phyloP scores from a whole-genome alignment of 2,797 vertebrate species.

The Poeciliopsis infans region DNA sequence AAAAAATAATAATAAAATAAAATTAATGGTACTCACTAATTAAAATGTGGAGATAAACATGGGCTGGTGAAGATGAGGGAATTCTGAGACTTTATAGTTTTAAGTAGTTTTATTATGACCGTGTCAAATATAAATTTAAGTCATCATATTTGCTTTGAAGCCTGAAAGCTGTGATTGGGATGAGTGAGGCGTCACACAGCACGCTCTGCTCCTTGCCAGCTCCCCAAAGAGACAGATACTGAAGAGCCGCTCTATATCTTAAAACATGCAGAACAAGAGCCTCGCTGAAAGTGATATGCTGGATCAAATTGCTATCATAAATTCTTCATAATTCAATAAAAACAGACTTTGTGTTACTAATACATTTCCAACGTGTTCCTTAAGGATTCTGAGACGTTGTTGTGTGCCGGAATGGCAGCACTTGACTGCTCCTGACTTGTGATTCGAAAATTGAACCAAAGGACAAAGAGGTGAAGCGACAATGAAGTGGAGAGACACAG shows the following conservation, averaged over 20 bases:
- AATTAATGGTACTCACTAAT: slow-evolving; percentile 82
- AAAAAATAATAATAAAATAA: slow-evolving; percentile 53
- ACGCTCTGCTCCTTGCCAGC: slow-evolving; percentile 66
- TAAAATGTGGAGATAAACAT: slow-evolving; percentile 81
- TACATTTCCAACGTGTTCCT: slow-evolving; percentile 54
- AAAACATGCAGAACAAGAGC: slow-evolving; percentile 74
- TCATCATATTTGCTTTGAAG: slow-evolving; percentile 78
- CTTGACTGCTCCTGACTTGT: slow-evolving; percentile 79
- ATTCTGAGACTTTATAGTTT: slow-evolving; percentile 78
- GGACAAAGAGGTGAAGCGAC: slow-evolving; percentile 77
- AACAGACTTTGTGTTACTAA: slow-evolving; percentile 69
- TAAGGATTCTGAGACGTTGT: slow-evolving; percentile 53
- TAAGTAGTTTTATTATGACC: slow-evolving; percentile 80
- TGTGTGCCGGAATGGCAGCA: slow-evolving; percentile 60
- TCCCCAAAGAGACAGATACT: slow-evolving; percentile 71
- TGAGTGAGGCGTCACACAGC: slow-evolving; percentile 68
- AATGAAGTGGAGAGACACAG: slow-evolving; percentile 70
- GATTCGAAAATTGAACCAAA: slow-evolving; percentile 77
- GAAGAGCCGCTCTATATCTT: slow-evolving; percentile 72
- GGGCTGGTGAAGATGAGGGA: slow-evolving; percentile 69
- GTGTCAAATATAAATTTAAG: slow-evolving; percentile 77
- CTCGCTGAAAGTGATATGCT: slow-evolving; percentile 68
- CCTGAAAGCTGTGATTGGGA: slow-evolving; percentile 73
- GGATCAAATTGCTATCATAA: slow-evolving; percentile 76
- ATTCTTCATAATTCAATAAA: slow-evolving; percentile 77